Evolutionary conservation across 2,888 invertebrate species (phyloP), one percentile per base, ranked within the genome.

Genomic region (Agrochola lychnidis): DNA sequence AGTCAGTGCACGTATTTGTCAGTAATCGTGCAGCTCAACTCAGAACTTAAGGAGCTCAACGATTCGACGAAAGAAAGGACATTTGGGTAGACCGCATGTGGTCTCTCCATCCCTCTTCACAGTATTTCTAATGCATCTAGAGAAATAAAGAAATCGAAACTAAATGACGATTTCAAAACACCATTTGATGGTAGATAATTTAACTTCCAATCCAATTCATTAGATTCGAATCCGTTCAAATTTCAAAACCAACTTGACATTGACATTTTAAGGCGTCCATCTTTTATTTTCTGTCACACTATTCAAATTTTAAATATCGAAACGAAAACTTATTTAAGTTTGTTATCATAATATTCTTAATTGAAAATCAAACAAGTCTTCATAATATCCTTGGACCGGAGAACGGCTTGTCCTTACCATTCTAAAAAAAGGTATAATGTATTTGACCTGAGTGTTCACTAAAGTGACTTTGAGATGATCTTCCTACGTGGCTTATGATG

Each of bases 381-480:
- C 64, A 66, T n/a, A 61, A 51, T 59, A 85, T 83, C 80, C 84
- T 86, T 83, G 74, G 69, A 30, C 19, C 10, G 63, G 83, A 67
- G 79, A 86, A 62, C 73, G 80, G 81, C 59, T 40, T 76, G 84
- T 73, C 84, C 84, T 86, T 63, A 70, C 12, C 75, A 19, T 59
- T 81, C 81, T 84, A 81, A 83, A 86, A 82, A 83, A 86, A 79
- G 80, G 78, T 75, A 30, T 80, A 83, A 84, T 79, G 67, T 64
- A n/a, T 86, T 84, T 86, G 84, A 86, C 84, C 84, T 80, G 79
- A 42, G 48, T 62, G 51, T 61, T 64, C 42, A n/a, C 51, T 73
- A 79, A 73, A 76, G 76, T 86, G 72, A 84, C 84, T 84, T 84
- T 84, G 86, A 83, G 64, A 45, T 53, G 82, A 82, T 82, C 73